Conservation (phyloP, 2,797 vertebrate species). For the Calcarius lapponicus region DNA sequence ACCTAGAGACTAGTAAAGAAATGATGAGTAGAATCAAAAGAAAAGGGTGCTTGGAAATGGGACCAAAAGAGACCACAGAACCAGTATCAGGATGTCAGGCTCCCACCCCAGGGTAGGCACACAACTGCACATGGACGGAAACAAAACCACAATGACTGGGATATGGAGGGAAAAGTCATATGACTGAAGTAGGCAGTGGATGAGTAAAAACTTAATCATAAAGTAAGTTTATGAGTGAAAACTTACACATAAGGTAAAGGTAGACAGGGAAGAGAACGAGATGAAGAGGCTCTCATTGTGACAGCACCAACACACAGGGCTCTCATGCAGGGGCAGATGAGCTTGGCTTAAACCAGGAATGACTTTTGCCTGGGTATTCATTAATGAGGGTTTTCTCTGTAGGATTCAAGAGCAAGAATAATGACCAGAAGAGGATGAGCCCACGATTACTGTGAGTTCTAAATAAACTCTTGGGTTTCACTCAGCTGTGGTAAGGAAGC, state of each 20-base stretch:
- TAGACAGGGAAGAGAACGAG: not conserved
- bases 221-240: not conserved
- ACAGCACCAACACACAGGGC: rapidly evolving
- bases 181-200: not conserved
- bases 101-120: not conserved
- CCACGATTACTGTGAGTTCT: not conserved
- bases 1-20: not conserved
- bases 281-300: not conserved
- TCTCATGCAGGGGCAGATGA: not conserved
- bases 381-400: not conserved
- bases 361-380: not conserved
- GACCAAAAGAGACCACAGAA: not conserved
- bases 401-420: not conserved
- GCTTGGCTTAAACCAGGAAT: not conserved
- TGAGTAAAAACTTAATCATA: not conserved
- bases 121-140: not conserved
- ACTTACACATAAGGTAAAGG: not conserved
- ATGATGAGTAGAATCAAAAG: not conserved
- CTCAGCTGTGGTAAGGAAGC: not conserved
- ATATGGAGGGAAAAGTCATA: not conserved
- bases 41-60: not conserved
- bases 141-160: not conserved
- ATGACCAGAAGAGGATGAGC: not conserved
- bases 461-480: not conserved
- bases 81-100: not conserved